Percentiles rank a stretch among this genome's conserved stretches.
phyloP scores from a whole-genome alignment of 2,797 vertebrate species.

The Poliocrania exsul region DNA sequence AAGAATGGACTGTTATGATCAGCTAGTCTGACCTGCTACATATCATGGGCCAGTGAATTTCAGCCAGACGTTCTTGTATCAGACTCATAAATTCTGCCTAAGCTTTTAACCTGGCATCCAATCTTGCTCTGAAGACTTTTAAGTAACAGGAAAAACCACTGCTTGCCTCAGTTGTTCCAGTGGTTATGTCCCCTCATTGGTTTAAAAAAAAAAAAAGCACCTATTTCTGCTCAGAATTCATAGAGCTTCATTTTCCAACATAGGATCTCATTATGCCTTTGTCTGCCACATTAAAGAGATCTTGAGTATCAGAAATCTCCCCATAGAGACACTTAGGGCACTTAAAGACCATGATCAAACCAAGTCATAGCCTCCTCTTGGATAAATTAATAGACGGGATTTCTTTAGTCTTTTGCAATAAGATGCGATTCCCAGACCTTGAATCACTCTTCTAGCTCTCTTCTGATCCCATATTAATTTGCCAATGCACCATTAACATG shows the following conservation, averaged over 20 bases:
- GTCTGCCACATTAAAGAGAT: conserved; percentile 68
- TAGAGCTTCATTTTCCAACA: conserved; percentile 24
- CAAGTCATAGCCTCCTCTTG: conserved; percentile 56
- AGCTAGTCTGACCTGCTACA: conserved; percentile 47
- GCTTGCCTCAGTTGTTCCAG: conserved; percentile 22
- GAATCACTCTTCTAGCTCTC: conserved; percentile 17
- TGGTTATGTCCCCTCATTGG: background rate
- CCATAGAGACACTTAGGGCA: conserved; percentile 66
- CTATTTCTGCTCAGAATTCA: conserved; percentile 44
- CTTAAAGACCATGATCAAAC: conserved; percentile 69
- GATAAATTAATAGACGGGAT: conserved; percentile 64
- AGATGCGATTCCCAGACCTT: conserved; percentile 33
- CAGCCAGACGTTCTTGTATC: conserved; percentile 52
- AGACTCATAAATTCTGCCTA: conserved; percentile 52
- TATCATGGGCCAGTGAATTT: conserved; percentile 58
- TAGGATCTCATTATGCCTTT: conserved; percentile 70
- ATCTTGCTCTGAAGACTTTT: conserved; percentile 33
- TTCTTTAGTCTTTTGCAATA: conserved; percentile 51
- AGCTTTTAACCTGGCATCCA: conserved; percentile 55
- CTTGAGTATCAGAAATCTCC: conserved; percentile 67
- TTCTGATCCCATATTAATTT: conserved; percentile 48
- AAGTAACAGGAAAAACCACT: conserved; percentile 28
- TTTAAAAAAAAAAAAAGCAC: background rate
- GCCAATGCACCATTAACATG: conserved; percentile 2
- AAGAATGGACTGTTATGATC: conserved; percentile 20